Evolutionary conservation across 2,888 invertebrate genomes (phyloP), one percentile per base, ranked within the genome.

Genomic region (Sesamia inferens): DNA sequence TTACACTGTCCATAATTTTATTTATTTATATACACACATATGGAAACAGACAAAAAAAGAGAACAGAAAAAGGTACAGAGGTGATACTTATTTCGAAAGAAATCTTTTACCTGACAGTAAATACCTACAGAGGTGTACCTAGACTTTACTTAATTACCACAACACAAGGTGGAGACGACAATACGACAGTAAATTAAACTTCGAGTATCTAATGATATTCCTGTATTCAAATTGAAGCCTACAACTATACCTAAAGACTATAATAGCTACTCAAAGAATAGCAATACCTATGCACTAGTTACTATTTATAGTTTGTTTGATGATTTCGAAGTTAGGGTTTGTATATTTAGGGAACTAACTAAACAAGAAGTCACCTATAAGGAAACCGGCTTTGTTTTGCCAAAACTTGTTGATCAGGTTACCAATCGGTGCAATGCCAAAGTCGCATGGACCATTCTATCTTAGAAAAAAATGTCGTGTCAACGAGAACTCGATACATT

Each of bases 401-500:
- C 10, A 42, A 57, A 42, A 19, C 5, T 42, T 4, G 11, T 24
- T 54, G 11, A 42, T 42, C 11, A 4, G 22, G 22, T 19, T 24
- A 22, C 14, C 24, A 48, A 57, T 57, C 44, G 5, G 47, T 80
- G 64, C 31, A 51, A 47, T 31, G 13, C 5, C 22, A 57, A 66
- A 78, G 68, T 70, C 73, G 71, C 65, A 68, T 65, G 64, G 48
- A 67, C 22, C 51, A 69, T 55, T 31, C 7, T 8, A 57, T 31
- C 2, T 59, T 11, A 24, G 16, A 74, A 44, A 84, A 85, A 87
- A 88, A 84, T 76, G 74, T 64, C 76, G 85, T 85, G 92, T 91
- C 91, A 90, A 91, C 80, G 87, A 83, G 85, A 95, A 95, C 87
- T 89, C 88, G 95, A 96, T 95, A 95, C 95, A 92, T 92, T 89